Conservation (phyloP, 1,140 invertebrate species). For the Drosophila setifemur region DNA sequence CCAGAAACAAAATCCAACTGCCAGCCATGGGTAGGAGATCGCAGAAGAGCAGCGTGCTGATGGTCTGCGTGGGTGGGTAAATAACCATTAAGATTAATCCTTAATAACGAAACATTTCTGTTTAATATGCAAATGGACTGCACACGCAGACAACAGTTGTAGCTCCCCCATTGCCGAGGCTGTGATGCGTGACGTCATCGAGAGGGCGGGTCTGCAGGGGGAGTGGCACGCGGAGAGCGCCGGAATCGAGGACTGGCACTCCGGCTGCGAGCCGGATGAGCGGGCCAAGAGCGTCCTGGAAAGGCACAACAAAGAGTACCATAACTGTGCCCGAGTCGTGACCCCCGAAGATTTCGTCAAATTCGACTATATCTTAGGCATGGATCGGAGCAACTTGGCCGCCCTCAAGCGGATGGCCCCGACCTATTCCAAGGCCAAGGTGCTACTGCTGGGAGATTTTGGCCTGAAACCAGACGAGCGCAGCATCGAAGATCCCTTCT, state of each 20-base stretch:
- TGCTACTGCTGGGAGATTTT: constrained; percentile 90
- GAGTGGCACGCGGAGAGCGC: constrained; percentile 94
- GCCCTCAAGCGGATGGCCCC: constrained; percentile 86
- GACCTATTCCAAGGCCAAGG: constrained; percentile 86
- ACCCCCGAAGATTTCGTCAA: constrained; percentile 87
- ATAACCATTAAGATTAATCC: not conserved
- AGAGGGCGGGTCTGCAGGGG: constrained; percentile 84
- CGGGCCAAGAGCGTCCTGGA: constrained; percentile 88
- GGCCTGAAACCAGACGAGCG: constrained; percentile 88
- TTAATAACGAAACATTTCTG: constrained; percentile 1
- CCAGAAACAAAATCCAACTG: not conserved
- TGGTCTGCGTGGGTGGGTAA: constrained; percentile 83
- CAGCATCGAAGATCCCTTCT: constrained; percentile 94
- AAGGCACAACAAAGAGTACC: constrained; percentile 87
- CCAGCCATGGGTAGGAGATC: constrained; percentile 11
- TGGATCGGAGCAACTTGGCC: constrained; percentile 92
- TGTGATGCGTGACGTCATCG: constrained; percentile 91
- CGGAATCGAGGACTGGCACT: constrained; percentile 91
- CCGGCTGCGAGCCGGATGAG: constrained; percentile 89
- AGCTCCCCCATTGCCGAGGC: constrained; percentile 96
- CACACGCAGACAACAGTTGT: constrained; percentile 91
- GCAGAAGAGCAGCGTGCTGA: constrained; percentile 61
- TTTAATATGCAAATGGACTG: constrained; percentile 21
- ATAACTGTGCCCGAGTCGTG: constrained; percentile 89
- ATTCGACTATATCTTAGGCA: constrained; percentile 94